Evolutionary conservation across 2,113 vertebrate species (phyloP).

Genomic region (Suricata suricatta): DNA sequence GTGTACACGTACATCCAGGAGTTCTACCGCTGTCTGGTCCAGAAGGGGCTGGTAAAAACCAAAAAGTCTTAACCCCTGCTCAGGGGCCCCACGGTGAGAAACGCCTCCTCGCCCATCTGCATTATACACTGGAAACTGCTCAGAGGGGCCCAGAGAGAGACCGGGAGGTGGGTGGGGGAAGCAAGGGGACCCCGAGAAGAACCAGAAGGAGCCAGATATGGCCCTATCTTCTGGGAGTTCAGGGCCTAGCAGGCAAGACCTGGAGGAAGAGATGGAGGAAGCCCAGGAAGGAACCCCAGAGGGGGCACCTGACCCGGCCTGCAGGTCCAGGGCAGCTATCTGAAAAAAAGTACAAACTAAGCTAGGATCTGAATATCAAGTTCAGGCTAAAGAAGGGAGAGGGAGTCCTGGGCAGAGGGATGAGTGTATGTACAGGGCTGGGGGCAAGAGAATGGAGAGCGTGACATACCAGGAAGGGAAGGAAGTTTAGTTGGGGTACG

Average conservation of each 20-base stretch:
- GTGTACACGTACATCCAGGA: conserved; percentile 99
- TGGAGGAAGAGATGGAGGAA: background rate
- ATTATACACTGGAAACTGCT: conserved; percentile 14
- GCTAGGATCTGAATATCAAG: background rate
- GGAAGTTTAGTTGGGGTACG: too few relatives aligned
- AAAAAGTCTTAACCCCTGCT: conserved; percentile 95
- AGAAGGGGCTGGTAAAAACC: conserved; percentile 99
- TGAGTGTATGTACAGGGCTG: background rate
- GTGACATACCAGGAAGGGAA: background rate
- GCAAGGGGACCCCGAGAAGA: background rate
- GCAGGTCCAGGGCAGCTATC: background rate
- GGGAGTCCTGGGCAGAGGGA: background rate
- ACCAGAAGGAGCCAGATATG: background rate
- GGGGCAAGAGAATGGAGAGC: background rate
- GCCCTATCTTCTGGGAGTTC: background rate
- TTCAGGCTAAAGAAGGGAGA: background rate
- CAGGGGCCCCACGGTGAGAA: conserved; percentile 87
- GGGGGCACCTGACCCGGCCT: background rate
- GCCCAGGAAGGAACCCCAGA: background rate
- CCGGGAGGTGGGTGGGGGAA: background rate
- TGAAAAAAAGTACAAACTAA: background rate
- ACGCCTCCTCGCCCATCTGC: conserved; percentile 64
- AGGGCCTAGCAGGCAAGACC: background rate
- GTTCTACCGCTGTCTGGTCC: conserved; percentile 99
- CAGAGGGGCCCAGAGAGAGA: conserved; percentile 37